Conservation (phyloP, 1,140 invertebrate genomes). For the Saxidomus purpurata region DNA sequence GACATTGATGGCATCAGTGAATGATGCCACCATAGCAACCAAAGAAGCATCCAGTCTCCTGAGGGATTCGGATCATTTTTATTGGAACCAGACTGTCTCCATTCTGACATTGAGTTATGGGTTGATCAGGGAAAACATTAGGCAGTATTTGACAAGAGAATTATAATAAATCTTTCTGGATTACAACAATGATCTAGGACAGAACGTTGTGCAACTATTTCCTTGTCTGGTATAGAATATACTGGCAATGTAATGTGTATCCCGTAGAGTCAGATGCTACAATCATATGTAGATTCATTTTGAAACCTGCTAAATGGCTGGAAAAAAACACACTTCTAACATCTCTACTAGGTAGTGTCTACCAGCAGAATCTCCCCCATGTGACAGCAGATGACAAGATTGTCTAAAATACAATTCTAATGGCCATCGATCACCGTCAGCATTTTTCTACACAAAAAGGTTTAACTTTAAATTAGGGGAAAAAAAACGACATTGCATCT, state of each 20-base stretch:
- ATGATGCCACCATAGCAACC: slow-evolving; percentile 61
- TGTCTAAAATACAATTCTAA: too few relatives aligned
- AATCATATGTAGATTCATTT: background rate
- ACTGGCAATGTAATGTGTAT: background rate
- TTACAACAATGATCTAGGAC: slow-evolving; percentile 56
- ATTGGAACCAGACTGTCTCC: slow-evolving; percentile 62
- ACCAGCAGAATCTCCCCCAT: too few relatives aligned
- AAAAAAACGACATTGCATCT: too few relatives aligned
- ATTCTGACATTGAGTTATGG: slow-evolving; percentile 60
- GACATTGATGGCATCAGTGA: slow-evolving; percentile 66
- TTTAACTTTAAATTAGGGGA: too few relatives aligned
- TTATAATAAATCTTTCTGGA: slow-evolving; percentile 61
- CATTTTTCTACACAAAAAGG: too few relatives aligned
- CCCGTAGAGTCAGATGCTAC: background rate
- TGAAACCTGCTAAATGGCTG: too few relatives aligned
- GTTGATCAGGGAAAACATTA: slow-evolving; percentile 52
- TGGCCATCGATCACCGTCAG: too few relatives aligned
- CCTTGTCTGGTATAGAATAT: slow-evolving; percentile 20
- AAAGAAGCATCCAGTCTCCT: slow-evolving; percentile 66
- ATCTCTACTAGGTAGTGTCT: too few relatives aligned
- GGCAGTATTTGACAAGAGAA: slow-evolving; percentile 63
- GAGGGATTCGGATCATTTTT: slow-evolving; percentile 62
- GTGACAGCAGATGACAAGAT: too few relatives aligned
- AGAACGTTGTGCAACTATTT: slow-evolving; percentile 33
- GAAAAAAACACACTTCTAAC: background rate